Conservation (phyloP, 92 coral and sea anemone genomes). For the Zoanthus sociatus region DNA sequence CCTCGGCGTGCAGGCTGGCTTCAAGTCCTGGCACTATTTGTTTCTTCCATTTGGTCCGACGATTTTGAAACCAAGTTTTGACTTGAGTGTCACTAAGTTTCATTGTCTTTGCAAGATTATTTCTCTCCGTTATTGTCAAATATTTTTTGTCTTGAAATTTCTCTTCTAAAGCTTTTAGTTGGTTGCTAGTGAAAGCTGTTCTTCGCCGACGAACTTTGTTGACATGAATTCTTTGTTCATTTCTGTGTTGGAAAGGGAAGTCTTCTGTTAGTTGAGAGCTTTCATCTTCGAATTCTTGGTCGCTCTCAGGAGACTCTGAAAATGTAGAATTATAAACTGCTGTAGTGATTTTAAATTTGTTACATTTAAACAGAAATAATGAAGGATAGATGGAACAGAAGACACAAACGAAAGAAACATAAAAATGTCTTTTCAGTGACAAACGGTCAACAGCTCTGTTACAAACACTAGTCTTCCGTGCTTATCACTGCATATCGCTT, state of each 20-base stretch:
- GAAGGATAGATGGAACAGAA: background rate
- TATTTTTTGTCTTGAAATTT: slow-evolving; percentile 98
- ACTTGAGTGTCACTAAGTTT: slow-evolving; percentile 96
- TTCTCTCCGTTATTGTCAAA: slow-evolving; percentile 95
- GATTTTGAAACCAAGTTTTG: slow-evolving; percentile 97
- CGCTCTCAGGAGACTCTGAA: slow-evolving; percentile 32
- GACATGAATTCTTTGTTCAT: slow-evolving; percentile 54
- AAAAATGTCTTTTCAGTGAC: no score
- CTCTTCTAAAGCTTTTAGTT: slow-evolving; percentile 90
- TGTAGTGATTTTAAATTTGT: background rate
- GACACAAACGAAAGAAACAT: no score
- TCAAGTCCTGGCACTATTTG: slow-evolving; percentile 93
- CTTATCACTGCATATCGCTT: no score
- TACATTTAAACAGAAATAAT: background rate
- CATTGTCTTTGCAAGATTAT: slow-evolving; percentile 89
- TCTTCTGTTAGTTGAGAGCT: slow-evolving; percentile 2
- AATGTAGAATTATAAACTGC: background rate
- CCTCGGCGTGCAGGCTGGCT: slow-evolving; percentile 78
- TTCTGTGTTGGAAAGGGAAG: slow-evolving; percentile 14
- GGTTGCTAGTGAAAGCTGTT: slow-evolving; percentile 97
- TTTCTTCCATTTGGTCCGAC: slow-evolving; percentile 98
- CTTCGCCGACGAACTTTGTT: slow-evolving; percentile 89
- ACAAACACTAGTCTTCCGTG: no score
- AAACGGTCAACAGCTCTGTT: no score
- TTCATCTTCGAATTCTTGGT: slow-evolving; percentile 26